phyloP scores from a whole-genome alignment of 2,888 invertebrate genomes.

The Arenicola marina region DNA sequence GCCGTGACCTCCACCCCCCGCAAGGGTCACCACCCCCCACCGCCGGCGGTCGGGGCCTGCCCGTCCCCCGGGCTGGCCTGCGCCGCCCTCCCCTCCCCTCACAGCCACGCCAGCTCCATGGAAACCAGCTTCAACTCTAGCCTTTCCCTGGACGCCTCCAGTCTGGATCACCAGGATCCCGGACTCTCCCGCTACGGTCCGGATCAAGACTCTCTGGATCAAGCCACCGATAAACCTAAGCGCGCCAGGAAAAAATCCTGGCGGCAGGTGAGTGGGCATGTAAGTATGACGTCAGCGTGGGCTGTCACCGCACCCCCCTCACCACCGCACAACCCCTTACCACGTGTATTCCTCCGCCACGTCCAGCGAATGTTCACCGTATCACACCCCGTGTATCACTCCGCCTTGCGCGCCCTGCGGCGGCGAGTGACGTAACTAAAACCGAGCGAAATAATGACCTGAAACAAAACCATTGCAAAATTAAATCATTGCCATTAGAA shows the following conservation, averaged over 20 bases:
- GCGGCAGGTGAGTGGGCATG: conserved; percentile 47
- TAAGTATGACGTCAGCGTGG: conserved; percentile 36
- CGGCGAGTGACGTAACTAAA: too few species aligned
- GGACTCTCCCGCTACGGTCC: too few species aligned
- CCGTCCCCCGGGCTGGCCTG: conserved; percentile 10
- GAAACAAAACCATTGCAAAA: too few species aligned
- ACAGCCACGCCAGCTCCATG: conserved; percentile 20
- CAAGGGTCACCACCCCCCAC: neutral
- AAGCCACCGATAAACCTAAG: conserved; percentile 31
- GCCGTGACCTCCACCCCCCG: neutral
- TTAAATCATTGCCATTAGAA: too few species aligned
- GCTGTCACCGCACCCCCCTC: too few species aligned
- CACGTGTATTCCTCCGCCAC: too few species aligned
- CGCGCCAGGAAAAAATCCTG: conserved; percentile 58
- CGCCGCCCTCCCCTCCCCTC: conserved; percentile 15
- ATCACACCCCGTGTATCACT: too few species aligned
- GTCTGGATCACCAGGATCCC: conserved; percentile 6
- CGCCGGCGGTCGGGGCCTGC: neutral
- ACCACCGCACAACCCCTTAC: too few species aligned
- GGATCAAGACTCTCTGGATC: too few species aligned
- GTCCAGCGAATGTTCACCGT: too few species aligned
- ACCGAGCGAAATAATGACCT: too few species aligned
- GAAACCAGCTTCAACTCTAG: conserved; percentile 23
- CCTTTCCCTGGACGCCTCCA: conserved; percentile 16
- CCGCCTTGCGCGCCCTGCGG: too few species aligned